phyloP scores from a whole-genome alignment of 1,140 invertebrate genomes.

The Bombus breviceps region DNA sequence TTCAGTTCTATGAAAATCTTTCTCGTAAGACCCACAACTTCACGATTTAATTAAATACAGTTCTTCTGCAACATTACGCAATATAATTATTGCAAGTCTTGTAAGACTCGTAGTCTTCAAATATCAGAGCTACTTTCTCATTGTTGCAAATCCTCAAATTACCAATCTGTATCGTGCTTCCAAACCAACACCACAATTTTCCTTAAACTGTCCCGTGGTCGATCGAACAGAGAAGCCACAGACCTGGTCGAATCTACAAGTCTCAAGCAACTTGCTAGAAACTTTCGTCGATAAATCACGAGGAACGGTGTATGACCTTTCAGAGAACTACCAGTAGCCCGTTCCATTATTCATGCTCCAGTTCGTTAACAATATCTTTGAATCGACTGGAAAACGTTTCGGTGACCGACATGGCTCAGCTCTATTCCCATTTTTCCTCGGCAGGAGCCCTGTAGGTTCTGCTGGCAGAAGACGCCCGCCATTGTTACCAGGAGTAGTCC shows the following conservation, averaged over 20 bases:
- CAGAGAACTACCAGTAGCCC: constrained; percentile 8
- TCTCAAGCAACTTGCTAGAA: not conserved
- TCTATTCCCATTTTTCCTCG: constrained; percentile 4
- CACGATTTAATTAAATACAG: too few species aligned
- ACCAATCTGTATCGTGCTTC: too few species aligned
- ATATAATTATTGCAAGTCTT: too few species aligned
- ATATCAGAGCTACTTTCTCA: too few species aligned
- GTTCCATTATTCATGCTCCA: constrained; percentile 62
- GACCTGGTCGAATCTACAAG: not conserved
- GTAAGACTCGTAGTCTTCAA: too few species aligned
- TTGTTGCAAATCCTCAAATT: not conserved
- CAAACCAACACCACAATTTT: not conserved
- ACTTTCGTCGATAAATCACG: constrained; percentile 38
- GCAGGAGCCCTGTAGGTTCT: constrained; percentile 70
- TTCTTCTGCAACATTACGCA: too few species aligned
- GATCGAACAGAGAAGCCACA: not conserved
- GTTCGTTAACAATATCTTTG: constrained; percentile 36
- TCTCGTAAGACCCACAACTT: too few species aligned
- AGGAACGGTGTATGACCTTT: constrained; percentile 41
- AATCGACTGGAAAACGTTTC: not conserved
- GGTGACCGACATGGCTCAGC: not conserved
- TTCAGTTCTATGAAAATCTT: too few species aligned
- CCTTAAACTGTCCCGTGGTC: not conserved
- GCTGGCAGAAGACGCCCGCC: constrained; percentile 74
- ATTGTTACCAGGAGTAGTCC: constrained; percentile 49